These are phyloP conservation scores for Apamea sordens DNA, from an alignment of 2,888 invertebrate genomes.

Conservation along the genomic window DNA sequence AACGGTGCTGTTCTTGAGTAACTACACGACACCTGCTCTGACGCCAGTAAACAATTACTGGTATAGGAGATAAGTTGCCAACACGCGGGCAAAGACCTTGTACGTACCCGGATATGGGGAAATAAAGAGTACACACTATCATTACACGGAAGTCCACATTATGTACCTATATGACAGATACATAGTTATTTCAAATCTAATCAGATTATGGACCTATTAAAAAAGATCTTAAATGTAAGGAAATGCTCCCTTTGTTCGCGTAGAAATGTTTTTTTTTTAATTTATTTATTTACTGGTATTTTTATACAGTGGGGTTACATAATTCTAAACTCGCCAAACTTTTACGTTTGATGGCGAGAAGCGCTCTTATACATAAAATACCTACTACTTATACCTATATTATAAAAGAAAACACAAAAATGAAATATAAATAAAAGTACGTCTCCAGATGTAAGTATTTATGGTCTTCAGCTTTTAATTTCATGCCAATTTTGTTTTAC, in stretches of 20 bases:
- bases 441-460: too few species aligned
- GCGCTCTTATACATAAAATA: too few species aligned
- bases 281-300: too few species aligned
- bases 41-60: constrained; percentile 51
- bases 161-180: too few species aligned
- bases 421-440: too few species aligned
- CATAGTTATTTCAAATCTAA: not conserved
- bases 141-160: not conserved
- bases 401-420: too few species aligned
- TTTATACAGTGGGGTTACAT: too few species aligned
- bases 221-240: not conserved
- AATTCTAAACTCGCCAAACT: too few species aligned
- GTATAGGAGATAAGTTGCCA: constrained; percentile 15
- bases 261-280: too few species aligned
- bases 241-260: not conserved
- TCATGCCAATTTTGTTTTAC: not conserved
- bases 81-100: not conserved
- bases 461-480: not conserved
- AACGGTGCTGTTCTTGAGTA: constrained; percentile 70
- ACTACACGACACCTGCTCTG: constrained; percentile 75
- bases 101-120: constrained; percentile 35
- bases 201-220: not conserved
- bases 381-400: too few species aligned
- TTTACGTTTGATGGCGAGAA: too few species aligned
- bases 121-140: not conserved